These are phyloP conservation scores for Amphimallon solstitiale DNA, from an alignment of 2,888 invertebrate species.

Conservation along the genomic window DNA sequence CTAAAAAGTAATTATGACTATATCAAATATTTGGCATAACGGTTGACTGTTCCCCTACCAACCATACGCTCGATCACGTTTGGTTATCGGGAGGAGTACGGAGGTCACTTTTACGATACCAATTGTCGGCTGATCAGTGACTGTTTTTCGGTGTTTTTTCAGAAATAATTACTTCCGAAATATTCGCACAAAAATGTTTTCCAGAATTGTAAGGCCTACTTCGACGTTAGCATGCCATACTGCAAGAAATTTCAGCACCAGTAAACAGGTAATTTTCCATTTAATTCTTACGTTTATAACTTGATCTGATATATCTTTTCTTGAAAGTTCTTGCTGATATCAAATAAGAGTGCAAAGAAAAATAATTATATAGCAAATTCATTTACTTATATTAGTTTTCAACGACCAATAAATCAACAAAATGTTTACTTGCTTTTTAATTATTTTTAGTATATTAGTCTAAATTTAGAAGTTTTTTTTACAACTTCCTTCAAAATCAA, in stretches of 20 bases:
- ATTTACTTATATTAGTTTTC: background rate
- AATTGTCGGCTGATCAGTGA: background rate
- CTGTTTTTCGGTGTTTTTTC: background rate
- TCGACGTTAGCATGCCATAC: slow-evolving; percentile 41
- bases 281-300: background rate
- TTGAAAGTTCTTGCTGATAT: background rate
- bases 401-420: background rate
- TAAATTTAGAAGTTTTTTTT: slow-evolving; percentile 19
- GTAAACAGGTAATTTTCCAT: slow-evolving; percentile 41
- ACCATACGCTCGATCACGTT: too few species aligned
- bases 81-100: background rate
- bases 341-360: background rate
- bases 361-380: slow-evolving; percentile 3
- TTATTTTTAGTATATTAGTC: slow-evolving; percentile 14
- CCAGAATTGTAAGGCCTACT: slow-evolving; percentile 45
- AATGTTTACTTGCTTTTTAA: too few species aligned
- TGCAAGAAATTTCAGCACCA: slow-evolving; percentile 45
- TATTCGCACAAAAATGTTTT: slow-evolving; percentile 45
- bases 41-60: too few species aligned
- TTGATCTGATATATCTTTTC: background rate
- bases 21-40: too few species aligned
- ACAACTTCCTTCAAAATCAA: background rate
- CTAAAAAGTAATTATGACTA: too few species aligned
- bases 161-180: background rate
- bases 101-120: background rate